Evolutionary conservation across 2,888 invertebrate species (phyloP), one percentile per base, ranked within the genome.

Genomic region (Amblyteles armatorius): DNA sequence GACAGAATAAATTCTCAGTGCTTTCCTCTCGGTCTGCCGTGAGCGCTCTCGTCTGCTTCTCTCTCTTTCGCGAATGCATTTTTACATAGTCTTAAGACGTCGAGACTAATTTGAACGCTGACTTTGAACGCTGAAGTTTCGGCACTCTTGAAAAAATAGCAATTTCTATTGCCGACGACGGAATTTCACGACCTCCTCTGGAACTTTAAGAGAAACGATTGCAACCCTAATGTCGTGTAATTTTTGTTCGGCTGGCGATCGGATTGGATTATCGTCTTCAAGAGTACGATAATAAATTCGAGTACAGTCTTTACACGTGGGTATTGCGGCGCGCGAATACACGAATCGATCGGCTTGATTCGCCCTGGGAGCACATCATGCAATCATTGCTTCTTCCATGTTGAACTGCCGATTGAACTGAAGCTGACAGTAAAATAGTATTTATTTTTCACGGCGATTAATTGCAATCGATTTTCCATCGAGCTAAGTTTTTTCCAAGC

Each of bases 301-400:
- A 13, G 16, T 22, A 60, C 13, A 19, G 29, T 11, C 16, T 63
- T 48, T 16, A 63, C 36, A 7, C 29, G 13, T 33, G 36, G 7
- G 16, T 63, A 16, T 63, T 36, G 36, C 36, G 16, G 7, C 26
- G 63, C 33, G 11, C 19, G n/a, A 29, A n/a, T n/a, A 16, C 36
- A 36, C 63, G 3, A 36, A 63, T 63, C 36, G 63, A 63, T 63
- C 6, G 63, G 16, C 63, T 33, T 2, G 63, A 63, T 63, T 36
- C n/a, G 36, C 63, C 9, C n/a, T 36, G 63, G 0, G 36, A 16
- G 63, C 9, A 36, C 63, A 63, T 63, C 29, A 5, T 6, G 63
- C n/a, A 19, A 36, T 63, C 33, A 63, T 63, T 63, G 40, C 3
- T 33, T 29, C 6, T 36, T n/a, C 29, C 5, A 63, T 63, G 36